Conservation (phyloP, 2,797 vertebrate genomes). For the Channallabes apus region DNA sequence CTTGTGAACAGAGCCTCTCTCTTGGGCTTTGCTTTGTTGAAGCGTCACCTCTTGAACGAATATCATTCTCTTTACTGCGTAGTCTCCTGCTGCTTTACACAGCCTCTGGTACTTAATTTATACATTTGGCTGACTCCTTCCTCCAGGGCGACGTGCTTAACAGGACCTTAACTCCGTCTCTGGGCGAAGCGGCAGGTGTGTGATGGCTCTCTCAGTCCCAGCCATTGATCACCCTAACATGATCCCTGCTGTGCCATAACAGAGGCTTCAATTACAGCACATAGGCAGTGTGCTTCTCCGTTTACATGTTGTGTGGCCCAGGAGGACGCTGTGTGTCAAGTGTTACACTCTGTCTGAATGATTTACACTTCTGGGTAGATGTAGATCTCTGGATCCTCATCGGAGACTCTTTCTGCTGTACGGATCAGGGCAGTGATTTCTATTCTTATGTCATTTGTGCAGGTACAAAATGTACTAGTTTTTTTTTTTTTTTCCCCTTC, state of each 20-base stretch:
- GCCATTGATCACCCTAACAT: slow-evolving; percentile 47
- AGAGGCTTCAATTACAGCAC: slow-evolving; percentile 47
- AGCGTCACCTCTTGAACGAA: slow-evolving; percentile 32
- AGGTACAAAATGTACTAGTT: not conserved
- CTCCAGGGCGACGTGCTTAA: slow-evolving; percentile 49
- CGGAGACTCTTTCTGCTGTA: slow-evolving; percentile 18
- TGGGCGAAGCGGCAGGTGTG: slow-evolving; percentile 51
- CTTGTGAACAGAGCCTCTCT: not conserved
- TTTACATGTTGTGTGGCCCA: slow-evolving; percentile 53
- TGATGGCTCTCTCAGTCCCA: slow-evolving; percentile 37
- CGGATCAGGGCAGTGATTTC: slow-evolving; percentile 2
- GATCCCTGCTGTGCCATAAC: slow-evolving; percentile 41
- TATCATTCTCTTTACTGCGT: slow-evolving; percentile 31
- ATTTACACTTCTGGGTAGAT: slow-evolving; percentile 48
- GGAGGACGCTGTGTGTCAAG: slow-evolving; percentile 45
- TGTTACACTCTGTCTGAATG: slow-evolving; percentile 36
- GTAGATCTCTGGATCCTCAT: slow-evolving; percentile 25
- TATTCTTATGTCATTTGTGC: not conserved
- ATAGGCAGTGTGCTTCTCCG: slow-evolving; percentile 40
- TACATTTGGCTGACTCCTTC: slow-evolving; percentile 54
- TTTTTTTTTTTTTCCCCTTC: not conserved
- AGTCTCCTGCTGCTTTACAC: slow-evolving; percentile 37
- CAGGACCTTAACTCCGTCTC: slow-evolving; percentile 45
- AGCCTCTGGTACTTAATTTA: slow-evolving; percentile 49
- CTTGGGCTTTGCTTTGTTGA: slow-evolving; percentile 9